Conservation (phyloP, 2,797 vertebrate species). For the Xyrichtys novacula region DNA sequence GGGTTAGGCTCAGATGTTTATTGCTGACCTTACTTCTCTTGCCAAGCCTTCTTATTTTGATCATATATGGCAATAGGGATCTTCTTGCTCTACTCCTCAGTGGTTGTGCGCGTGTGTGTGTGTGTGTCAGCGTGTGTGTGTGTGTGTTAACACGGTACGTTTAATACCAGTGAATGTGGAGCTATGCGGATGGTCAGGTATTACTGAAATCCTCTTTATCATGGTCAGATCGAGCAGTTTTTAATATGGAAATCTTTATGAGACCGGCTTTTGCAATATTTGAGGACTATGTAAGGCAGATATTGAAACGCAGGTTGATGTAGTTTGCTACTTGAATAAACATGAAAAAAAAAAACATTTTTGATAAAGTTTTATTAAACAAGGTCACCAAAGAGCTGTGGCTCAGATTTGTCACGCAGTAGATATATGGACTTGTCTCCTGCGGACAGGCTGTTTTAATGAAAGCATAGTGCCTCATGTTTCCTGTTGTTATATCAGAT, state of each 20-base stretch:
- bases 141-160: slow-evolving; percentile 6
- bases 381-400: not conserved
- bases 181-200: slow-evolving; percentile 38
- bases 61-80: slow-evolving; percentile 82
- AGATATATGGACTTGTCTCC: not conserved
- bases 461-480: not conserved
- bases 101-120: slow-evolving; percentile 9
- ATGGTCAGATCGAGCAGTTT: slow-evolving; percentile 10
- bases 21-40: slow-evolving; percentile 73
- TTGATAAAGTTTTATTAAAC: not conserved
- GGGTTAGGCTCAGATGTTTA: slow-evolving; percentile 72
- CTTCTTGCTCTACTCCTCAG: slow-evolving; percentile 58
- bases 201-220: slow-evolving; percentile 53
- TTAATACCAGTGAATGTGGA: slow-evolving; percentile 53
- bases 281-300: not conserved
- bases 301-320: not conserved
- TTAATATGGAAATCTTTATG: slow-evolving; percentile 21
- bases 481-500: no score
- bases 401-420: not conserved
- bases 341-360: not conserved
- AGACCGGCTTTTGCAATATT: not conserved
- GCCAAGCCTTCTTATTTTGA: slow-evolving; percentile 77
- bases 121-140: slow-evolving; percentile 24
- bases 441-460: not conserved
- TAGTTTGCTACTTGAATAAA: not conserved